Conservation (phyloP, 1,140 invertebrate species). For the Neodiprion virginianus region DNA sequence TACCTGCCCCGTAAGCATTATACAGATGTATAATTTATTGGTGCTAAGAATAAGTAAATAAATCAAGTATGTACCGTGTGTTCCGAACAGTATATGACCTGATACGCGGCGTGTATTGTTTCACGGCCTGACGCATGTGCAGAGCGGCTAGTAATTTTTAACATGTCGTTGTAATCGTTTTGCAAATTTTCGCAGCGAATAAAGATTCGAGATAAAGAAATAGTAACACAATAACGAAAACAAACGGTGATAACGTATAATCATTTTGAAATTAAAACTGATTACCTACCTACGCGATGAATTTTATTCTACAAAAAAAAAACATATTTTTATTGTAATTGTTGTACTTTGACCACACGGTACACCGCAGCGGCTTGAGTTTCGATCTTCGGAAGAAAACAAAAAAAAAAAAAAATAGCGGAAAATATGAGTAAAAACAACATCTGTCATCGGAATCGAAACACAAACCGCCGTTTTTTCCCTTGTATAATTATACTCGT, state of each 20-base stretch:
- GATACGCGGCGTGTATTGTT: neutral
- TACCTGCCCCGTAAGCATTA: no score
- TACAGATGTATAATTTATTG: no score
- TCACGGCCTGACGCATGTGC: neutral
- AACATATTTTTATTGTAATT: neutral
- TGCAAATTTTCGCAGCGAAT: neutral
- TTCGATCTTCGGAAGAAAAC: neutral
- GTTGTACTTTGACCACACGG: neutral
- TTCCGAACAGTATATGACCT: neutral
- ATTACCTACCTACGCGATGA: neutral
- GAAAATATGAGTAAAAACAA: no score
- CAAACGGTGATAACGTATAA: neutral
- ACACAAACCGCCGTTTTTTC: neutral
- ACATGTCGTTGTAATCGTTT: neutral
- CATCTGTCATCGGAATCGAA: neutral
- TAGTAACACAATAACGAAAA: neutral
- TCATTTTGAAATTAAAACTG: neutral
- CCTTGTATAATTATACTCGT: slow-evolving; percentile 2
- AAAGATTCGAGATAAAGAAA: neutral
- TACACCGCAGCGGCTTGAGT: neutral
- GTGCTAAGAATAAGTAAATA: no score
- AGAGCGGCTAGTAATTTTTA: neutral
- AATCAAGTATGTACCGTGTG: neutral
- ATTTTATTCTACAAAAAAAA: neutral
- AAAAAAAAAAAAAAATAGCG: no score